phyloP scores from a whole-genome alignment of 35 echinoderm and acorn worm genomes.

The Lytechinus variegatus region DNA sequence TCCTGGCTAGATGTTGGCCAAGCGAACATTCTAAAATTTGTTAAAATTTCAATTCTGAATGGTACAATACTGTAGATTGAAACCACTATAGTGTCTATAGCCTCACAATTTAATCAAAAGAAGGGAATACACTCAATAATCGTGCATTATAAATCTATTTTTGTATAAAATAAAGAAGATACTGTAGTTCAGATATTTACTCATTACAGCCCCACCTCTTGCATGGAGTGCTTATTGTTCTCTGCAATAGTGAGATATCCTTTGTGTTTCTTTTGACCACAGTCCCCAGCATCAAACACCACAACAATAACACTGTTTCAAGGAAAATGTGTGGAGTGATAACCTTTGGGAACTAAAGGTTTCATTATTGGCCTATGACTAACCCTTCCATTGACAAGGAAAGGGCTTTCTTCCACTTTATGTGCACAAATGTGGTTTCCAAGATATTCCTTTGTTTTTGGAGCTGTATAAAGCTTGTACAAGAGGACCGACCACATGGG shows the following conservation, averaged over 20 bases:
- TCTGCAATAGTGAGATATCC: not conserved
- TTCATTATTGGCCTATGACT: not conserved
- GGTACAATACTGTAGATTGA: too few species aligned
- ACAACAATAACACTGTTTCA: constrained; percentile 7
- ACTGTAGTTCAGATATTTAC: too few species aligned
- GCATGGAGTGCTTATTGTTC: not conserved
- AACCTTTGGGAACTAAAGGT: not conserved
- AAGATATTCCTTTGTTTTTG: not conserved
- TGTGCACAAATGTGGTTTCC: not conserved
- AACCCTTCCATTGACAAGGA: not conserved
- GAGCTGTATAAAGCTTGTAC: not conserved
- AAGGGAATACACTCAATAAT: too few species aligned
- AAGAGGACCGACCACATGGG: not conserved
- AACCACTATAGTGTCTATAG: too few species aligned
- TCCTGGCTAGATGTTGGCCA: too few species aligned
- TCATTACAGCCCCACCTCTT: not conserved
- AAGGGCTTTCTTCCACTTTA: not conserved
- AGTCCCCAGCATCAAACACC: not conserved
- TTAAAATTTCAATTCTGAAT: too few species aligned
- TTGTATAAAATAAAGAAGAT: too few species aligned
- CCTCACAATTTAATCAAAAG: too few species aligned
- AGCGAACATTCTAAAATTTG: too few species aligned
- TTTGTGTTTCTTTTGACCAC: not conserved
- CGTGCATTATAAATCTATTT: too few species aligned
- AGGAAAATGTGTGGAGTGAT: not conserved